These are phyloP conservation scores for Macrochelys suwanniensis DNA, from an alignment of 2,797 vertebrate species.

Conservation along the genomic window DNA sequence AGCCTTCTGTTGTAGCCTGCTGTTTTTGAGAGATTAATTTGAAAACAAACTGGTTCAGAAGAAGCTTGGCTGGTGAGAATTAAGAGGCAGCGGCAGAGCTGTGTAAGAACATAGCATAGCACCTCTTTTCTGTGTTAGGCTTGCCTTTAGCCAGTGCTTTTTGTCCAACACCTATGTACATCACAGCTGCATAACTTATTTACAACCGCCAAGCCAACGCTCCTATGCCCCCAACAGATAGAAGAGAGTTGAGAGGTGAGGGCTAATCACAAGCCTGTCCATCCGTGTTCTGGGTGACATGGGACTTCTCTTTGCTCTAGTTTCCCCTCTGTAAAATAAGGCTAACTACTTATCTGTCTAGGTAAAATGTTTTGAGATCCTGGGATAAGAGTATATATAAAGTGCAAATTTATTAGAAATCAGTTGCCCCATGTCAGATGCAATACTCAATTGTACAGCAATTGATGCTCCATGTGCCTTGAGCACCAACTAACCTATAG, in stretches of 20 bases:
- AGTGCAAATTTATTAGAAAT: background rate
- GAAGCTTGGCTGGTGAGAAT: background rate
- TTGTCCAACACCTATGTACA: background rate
- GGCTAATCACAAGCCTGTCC: background rate
- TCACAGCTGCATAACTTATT: background rate
- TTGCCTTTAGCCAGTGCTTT: background rate
- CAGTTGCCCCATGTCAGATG: fast-evolving
- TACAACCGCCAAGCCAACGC: background rate
- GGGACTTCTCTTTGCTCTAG: background rate
- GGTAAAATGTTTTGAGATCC: background rate
- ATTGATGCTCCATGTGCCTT: fast-evolving
- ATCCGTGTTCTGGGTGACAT: background rate
- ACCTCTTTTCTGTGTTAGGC: background rate
- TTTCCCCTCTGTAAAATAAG: background rate
- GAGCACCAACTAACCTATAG: background rate
- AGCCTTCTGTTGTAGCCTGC: background rate
- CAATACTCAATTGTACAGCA: fast-evolving
- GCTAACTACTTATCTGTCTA: background rate
- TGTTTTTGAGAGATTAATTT: background rate
- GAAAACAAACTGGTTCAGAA: background rate
- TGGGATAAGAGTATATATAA: fast-evolving
- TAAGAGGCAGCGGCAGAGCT: background rate
- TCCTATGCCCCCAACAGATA: background rate
- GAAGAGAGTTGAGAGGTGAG: background rate
- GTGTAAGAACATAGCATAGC: fast-evolving